These are phyloP conservation scores for Holacanthella duospinosa DNA, from an alignment of 2,888 invertebrate species.

Conservation along the genomic window DNA sequence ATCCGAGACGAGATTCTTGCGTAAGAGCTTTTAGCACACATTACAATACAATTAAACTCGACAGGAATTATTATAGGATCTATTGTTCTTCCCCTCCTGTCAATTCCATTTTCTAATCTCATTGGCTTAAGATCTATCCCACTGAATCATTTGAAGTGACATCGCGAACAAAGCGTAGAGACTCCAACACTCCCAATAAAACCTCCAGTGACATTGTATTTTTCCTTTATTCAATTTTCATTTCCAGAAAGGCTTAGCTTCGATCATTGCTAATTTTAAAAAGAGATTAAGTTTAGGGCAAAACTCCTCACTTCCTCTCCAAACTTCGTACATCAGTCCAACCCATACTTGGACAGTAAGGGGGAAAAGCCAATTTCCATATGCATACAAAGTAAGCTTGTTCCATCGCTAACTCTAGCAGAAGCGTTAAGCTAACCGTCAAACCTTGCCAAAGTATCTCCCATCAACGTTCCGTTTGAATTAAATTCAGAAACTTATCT, in stretches of 20 bases:
- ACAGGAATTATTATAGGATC: too few relatives aligned
- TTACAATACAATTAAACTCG: too few relatives aligned
- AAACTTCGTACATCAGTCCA: too few relatives aligned
- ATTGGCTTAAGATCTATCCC: neutral
- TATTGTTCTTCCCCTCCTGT: too few relatives aligned
- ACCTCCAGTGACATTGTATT: neutral
- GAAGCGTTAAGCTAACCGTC: too few relatives aligned
- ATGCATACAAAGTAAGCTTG: neutral
- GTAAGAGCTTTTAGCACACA: too few relatives aligned
- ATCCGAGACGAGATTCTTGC: too few relatives aligned
- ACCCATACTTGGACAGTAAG: neutral
- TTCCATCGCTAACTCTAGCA: too few relatives aligned
- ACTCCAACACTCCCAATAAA: neutral
- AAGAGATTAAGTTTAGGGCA: neutral
- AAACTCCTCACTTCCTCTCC: too few relatives aligned
- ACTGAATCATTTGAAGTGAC: neutral
- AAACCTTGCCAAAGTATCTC: too few relatives aligned
- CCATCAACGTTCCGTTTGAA: too few relatives aligned
- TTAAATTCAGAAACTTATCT: too few relatives aligned
- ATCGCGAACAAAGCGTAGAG: neutral
- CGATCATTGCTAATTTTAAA: slow-evolving; percentile 2
- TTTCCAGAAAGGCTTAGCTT: neutral
- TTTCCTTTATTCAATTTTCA: slow-evolving; percentile 1
- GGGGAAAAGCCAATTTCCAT: slow-evolving; percentile 2
- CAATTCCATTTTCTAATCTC: neutral